Conservation (phyloP, 2,113 vertebrate species). For the Diadophis punctatus region DNA sequence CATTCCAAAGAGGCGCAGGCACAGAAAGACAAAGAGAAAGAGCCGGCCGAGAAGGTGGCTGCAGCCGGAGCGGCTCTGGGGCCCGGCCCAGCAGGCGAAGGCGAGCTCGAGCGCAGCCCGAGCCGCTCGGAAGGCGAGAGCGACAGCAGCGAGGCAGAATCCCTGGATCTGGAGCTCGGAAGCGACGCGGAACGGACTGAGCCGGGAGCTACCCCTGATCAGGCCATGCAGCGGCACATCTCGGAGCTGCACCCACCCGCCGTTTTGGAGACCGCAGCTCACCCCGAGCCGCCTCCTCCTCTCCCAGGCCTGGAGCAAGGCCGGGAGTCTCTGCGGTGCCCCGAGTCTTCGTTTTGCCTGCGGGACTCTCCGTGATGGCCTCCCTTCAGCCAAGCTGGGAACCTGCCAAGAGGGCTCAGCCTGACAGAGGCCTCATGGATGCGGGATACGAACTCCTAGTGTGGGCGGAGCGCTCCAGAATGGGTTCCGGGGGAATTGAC, state of each 20-base stretch:
- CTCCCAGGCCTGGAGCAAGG: slow-evolving; percentile 5
- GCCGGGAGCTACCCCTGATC: slow-evolving; percentile 58
- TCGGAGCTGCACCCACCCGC: slow-evolving; percentile 32
- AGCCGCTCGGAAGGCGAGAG: slow-evolving; percentile 87
- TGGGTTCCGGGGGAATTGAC: background rate
- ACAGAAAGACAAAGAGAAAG: slow-evolving; percentile 94
- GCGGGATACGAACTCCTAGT: background rate
- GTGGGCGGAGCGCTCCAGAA: background rate
- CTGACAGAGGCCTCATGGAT: background rate
- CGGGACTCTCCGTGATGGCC: slow-evolving; percentile 13
- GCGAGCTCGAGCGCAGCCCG: slow-evolving; percentile 71
- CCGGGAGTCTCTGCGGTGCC: background rate
- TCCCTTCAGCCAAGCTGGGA: background rate
- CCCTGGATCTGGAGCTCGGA: slow-evolving; percentile 76
- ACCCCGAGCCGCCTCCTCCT: slow-evolving; percentile 32
- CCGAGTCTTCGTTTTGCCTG: background rate
- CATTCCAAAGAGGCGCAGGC: slow-evolving; percentile 97
- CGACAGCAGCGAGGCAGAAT: slow-evolving; percentile 88
- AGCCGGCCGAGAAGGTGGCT: slow-evolving; percentile 70
- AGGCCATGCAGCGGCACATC: slow-evolving; percentile 59
- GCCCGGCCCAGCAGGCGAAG: slow-evolving; percentile 10
- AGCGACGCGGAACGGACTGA: slow-evolving; percentile 83
- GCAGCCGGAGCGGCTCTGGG: background rate
- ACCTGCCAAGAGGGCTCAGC: background rate
- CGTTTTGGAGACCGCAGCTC: slow-evolving; percentile 19